These are phyloP conservation scores for Norana najaformis DNA, from an alignment of 2,888 invertebrate genomes.

Conservation along the genomic window DNA sequence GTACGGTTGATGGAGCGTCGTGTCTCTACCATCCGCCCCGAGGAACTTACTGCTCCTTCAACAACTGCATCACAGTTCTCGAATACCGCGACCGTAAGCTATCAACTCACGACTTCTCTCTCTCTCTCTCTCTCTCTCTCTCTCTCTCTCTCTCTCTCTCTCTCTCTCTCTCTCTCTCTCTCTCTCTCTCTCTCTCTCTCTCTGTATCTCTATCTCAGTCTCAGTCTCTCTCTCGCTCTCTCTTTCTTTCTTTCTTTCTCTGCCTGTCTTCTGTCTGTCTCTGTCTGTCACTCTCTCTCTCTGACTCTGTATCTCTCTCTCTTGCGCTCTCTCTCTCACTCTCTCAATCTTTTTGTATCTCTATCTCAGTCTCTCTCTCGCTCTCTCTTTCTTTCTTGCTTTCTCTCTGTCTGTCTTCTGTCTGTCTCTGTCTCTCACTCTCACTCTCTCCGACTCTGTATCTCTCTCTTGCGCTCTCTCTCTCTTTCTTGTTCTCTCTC, in stretches of 20 bases:
- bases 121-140: neutral
- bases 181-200: too few species aligned
- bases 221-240: neutral
- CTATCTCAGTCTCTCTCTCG: neutral
- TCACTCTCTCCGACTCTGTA: neutral
- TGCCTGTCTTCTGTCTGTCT: neutral
- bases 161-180: neutral
- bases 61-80: constrained; percentile 9
- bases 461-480: neutral
- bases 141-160: neutral
- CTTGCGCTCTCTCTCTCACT: too few species aligned
- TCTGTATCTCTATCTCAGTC: neutral
- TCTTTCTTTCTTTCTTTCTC: neutral
- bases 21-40: constrained; percentile 5
- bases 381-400: neutral
- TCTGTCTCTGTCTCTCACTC: too few species aligned
- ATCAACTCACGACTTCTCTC: neutral
- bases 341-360: neutral
- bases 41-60: neutral
- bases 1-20: neutral
- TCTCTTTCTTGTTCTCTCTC: neutral
- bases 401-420: neutral
- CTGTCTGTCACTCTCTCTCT: too few species aligned
- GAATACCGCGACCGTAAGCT: constrained; percentile 8
- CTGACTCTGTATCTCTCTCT: too few species aligned